Percentiles rank a stretch among this genome's conserved stretches.
Conservation (phyloP, 2,797 vertebrate genomes). For the Selene dorsalis region DNA sequence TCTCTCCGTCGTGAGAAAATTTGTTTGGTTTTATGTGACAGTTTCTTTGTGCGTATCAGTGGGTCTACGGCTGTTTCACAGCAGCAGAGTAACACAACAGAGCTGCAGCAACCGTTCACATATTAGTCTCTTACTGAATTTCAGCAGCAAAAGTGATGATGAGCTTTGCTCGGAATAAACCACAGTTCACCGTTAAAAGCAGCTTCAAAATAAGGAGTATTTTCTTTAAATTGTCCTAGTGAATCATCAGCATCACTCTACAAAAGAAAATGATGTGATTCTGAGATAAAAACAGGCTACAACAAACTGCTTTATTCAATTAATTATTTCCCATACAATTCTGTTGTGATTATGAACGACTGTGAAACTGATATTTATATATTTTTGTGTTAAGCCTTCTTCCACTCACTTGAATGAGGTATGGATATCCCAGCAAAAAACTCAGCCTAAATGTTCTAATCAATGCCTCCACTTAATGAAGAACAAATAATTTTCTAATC, state of each 20-base stretch:
- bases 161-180: constrained; percentile 3
- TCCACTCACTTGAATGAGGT: neutral
- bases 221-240: neutral
- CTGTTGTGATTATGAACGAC: neutral
- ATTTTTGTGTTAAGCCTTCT: neutral
- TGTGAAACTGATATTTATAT: neutral
- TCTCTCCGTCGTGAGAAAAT: constrained; percentile 70
- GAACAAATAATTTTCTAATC: constrained; percentile 28
- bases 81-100: constrained; percentile 54
- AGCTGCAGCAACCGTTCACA: constrained; percentile 48
- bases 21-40: constrained; percentile 70
- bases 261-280: neutral
- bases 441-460: neutral
- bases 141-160: neutral
- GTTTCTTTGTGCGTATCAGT: constrained; percentile 62
- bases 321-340: neutral
- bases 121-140: constrained; percentile 34
- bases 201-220: constrained; percentile 1
- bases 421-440: neutral
- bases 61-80: constrained; percentile 57
- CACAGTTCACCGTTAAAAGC: constrained; percentile 2
- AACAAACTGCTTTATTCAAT: neutral
- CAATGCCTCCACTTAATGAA: neutral
- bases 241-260: neutral
- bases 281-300: neutral